A percentile compares a stretch with the other conserved stretches of the same genome.
Conservation (phyloP, 2,888 invertebrate genomes). For the Amblyjoppa fuscipennis region DNA sequence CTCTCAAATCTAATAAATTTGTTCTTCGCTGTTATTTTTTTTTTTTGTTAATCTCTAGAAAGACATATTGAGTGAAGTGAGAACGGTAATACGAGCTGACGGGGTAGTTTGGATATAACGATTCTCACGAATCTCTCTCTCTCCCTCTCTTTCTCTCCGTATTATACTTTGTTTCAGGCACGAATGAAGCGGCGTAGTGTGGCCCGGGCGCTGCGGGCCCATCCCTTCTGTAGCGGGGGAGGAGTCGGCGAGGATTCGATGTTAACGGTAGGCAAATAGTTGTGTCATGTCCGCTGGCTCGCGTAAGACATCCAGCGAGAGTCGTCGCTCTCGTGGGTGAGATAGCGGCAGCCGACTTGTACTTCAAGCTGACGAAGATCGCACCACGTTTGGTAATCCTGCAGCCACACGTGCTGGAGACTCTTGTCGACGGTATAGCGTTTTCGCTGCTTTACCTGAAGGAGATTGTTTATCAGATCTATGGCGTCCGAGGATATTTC, state of each 20-base stretch:
- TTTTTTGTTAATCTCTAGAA: slow-evolving; percentile 30
- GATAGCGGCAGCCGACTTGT: slow-evolving; percentile 91
- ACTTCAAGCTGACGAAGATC: slow-evolving; percentile 96
- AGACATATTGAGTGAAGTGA: slow-evolving; percentile 26
- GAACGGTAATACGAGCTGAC: slow-evolving; percentile 30
- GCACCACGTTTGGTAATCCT: slow-evolving; percentile 97
- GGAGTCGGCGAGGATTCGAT: slow-evolving; percentile 82
- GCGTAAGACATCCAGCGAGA: slow-evolving; percentile 91
- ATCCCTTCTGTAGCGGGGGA: slow-evolving; percentile 83
- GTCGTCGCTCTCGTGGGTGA: slow-evolving; percentile 97
- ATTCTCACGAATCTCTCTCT: slow-evolving; percentile 27
- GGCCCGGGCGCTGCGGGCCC: slow-evolving; percentile 85
- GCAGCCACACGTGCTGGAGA: slow-evolving; percentile 97
- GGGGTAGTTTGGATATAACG: slow-evolving; percentile 16
- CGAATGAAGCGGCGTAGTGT: slow-evolving; percentile 83
- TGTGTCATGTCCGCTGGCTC: slow-evolving; percentile 82
- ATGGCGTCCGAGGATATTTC: slow-evolving; percentile 98
- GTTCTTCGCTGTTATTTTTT: slow-evolving; percentile 23
- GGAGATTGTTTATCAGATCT: slow-evolving; percentile 98
- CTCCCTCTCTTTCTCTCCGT: not conserved
- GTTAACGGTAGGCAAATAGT: slow-evolving; percentile 76
- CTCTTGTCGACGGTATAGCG: slow-evolving; percentile 98
- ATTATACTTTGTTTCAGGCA: slow-evolving; percentile 75
- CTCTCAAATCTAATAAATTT: slow-evolving; percentile 29
- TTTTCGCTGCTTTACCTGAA: slow-evolving; percentile 98